phyloP scores from a whole-genome alignment of 2,888 invertebrate species.

The Lycophotia porphyrea region DNA sequence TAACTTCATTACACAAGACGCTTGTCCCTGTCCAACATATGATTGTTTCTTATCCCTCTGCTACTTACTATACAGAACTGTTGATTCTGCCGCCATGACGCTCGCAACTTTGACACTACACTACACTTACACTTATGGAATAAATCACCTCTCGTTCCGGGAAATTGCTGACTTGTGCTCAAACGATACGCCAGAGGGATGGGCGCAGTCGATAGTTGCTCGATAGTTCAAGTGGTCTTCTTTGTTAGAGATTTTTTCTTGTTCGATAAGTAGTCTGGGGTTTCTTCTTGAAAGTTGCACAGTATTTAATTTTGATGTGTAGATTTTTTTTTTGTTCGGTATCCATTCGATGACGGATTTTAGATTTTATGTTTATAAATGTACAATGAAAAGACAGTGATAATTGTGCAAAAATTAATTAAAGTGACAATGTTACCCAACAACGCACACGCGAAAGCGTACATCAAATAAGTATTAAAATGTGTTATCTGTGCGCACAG shows the following conservation, averaged over 20 bases:
- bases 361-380: too few species aligned
- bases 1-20: neutral
- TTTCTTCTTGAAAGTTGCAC: conserved; percentile 15
- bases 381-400: neutral
- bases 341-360: neutral
- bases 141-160: conserved; percentile 82
- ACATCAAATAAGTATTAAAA: neutral
- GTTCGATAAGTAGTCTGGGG: neutral
- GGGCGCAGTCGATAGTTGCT: conserved; percentile 55
- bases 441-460: neutral
- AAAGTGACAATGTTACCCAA: neutral
- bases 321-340: too few species aligned
- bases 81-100: conserved; percentile 61
- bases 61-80: conserved; percentile 48
- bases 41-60: conserved; percentile 18
- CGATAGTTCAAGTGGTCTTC: conserved; percentile 29
- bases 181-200: conserved; percentile 63
- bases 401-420: neutral
- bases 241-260: conserved; percentile 22
- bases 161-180: conserved; percentile 83
- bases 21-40: conserved; percentile 1
- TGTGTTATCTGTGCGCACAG: neutral
- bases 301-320: neutral
- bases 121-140: conserved; percentile 78
- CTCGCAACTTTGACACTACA: conserved; percentile 70